These are phyloP conservation scores for Plecotus auritus DNA, from an alignment of 2,113 vertebrate genomes.

Conservation along the genomic window DNA sequence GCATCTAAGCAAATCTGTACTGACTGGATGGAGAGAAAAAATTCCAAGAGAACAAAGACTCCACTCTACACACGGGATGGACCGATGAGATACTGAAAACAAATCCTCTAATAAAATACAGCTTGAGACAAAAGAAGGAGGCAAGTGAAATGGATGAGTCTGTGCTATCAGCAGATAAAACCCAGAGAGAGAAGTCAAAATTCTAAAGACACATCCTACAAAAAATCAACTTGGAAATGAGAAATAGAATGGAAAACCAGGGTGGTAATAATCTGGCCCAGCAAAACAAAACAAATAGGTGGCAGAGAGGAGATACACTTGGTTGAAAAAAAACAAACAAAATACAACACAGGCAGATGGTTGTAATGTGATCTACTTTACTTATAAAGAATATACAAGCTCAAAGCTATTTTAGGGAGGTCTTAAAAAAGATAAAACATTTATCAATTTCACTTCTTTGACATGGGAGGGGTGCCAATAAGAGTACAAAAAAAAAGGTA, in stretches of 20 bases:
- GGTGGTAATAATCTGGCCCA: background rate
- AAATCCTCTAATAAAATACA: constrained; percentile 53
- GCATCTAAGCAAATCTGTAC: background rate
- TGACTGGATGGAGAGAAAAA: background rate
- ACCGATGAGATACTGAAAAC: constrained; percentile 41
- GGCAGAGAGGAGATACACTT: background rate
- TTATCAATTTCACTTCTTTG: background rate
- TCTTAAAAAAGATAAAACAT: background rate
- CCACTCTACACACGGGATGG: background rate
- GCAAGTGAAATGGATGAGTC: constrained; percentile 38
- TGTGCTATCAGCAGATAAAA: constrained; percentile 28
- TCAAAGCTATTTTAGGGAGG: background rate
- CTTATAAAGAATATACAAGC: background rate
- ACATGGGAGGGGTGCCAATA: background rate
- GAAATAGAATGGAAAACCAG: background rate
- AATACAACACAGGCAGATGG: background rate
- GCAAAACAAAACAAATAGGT: background rate
- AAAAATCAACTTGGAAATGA: constrained; percentile 29
- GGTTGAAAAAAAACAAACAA: background rate
- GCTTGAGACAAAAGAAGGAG: constrained; percentile 13
- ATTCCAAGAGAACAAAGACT: constrained; percentile 20
- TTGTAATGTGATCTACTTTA: background rate
- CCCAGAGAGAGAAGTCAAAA: background rate
- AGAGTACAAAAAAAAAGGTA: background rate
- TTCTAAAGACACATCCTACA: constrained; percentile 13